Evolutionary conservation across 1,140 invertebrate genomes (phyloP).

Genomic region (Aphidius gifuensis): DNA sequence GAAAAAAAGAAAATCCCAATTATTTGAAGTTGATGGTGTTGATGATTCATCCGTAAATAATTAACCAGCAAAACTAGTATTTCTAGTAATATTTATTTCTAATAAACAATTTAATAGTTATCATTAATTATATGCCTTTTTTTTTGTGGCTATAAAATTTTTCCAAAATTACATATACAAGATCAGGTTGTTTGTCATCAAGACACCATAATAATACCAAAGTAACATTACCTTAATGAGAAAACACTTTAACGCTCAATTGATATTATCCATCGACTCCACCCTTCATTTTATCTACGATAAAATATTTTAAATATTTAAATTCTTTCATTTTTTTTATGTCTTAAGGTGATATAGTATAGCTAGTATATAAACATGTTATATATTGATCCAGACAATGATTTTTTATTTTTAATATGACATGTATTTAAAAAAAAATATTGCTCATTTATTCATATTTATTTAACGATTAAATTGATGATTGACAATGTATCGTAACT

Average conservation of each 20-base stretch:
- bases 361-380: too few species aligned
- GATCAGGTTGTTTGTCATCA: conserved; percentile 6
- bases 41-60: too few species aligned
- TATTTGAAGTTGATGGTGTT: too few species aligned
- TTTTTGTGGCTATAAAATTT: neutral
- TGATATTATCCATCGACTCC: conserved; percentile 12
- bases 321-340: neutral
- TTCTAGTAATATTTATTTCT: too few species aligned
- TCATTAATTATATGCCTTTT: too few species aligned
- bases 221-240: conserved; percentile 2
- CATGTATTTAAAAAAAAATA: neutral
- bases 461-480: too few species aligned
- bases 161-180: conserved; percentile 3
- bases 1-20: too few species aligned
- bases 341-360: neutral
- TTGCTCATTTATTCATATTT: neutral
- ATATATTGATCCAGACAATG: too few species aligned
- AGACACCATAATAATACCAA: neutral
- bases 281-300: neutral
- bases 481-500: too few species aligned
- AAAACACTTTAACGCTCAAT: conserved; percentile 18
- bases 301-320: neutral
- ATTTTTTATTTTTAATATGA: too few species aligned
- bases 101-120: too few species aligned
- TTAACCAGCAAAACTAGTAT: too few species aligned